Base-by-base conservation (phyloP, 2,888 invertebrate species). In the Phasia obesa region DNA sequence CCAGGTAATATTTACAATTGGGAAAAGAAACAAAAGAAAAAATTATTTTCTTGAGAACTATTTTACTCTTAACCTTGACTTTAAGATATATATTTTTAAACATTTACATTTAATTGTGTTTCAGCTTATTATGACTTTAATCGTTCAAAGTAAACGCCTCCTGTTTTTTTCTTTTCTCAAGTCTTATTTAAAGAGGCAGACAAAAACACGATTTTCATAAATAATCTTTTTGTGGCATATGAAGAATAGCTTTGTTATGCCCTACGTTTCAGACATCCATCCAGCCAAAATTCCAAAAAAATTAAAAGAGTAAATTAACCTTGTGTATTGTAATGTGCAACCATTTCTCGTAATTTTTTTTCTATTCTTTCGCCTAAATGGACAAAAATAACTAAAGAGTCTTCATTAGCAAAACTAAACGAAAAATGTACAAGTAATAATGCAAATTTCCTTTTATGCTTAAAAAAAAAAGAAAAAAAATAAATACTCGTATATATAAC, bases 361-460 rank as follows among this genome's bases (percentile, higher is more conserved):
- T 21, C 17, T n/a, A 13, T 19, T 9, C 23, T 44, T 59, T 11
- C 23, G 38, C 17, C 25, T 53, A 60, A 67, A 53, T 60, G 73
- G 42, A 38, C 53, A 73, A 44, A 73, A 75, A 64, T 57, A 83
- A 35, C 44, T 65, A 70, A 71, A 83, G 19, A 67, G 71, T 75
- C 83, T 83, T 83, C 83, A 83, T 83, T 79, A 83, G 71, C 62
- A 27, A 62, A 74, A 55, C 59, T 35, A 73, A 65, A 60, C 38
- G 13, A 62, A 60, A 67, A 69, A 35, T 75, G 35, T 65, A 47
- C 65, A 19, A 42, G 38, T 57, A 71, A 64, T 83, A 83, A 83
- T 67, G 83, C 83, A 76, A 83, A 83, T 83, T 73, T 83, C 65
- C 83, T 71, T 71, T 83, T 74, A 69, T 60, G 19, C 38, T 60